Percentiles rank a stretch among this genome's conserved stretches.
Evolutionary conservation across 2,797 vertebrate genomes (phyloP).

Genomic region (Geotrypetes seraphini): DNA sequence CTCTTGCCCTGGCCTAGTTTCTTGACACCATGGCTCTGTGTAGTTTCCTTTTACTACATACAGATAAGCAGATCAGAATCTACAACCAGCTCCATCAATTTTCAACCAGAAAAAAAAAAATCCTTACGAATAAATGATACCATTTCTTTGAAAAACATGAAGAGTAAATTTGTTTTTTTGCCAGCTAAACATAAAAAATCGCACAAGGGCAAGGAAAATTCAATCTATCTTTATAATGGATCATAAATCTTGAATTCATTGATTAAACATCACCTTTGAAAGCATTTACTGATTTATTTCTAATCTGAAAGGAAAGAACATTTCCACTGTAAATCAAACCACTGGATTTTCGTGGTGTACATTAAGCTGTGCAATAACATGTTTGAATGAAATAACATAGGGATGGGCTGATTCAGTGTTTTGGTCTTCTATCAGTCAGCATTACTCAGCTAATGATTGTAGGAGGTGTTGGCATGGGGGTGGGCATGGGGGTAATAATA

Average conservation of each 20-base stretch:
- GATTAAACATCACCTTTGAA: conserved; percentile 51
- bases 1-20: no score
- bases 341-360: conserved; percentile 45
- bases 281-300: conserved; percentile 50
- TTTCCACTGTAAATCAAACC: conserved; percentile 44
- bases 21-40: no score
- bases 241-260: conserved; percentile 54
- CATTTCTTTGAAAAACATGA: conserved; percentile 26
- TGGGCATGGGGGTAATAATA: neutral
- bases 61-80: conserved; percentile 27
- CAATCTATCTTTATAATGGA: conserved; percentile 54
- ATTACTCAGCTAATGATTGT: conserved; percentile 18
- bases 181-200: conserved; percentile 34
- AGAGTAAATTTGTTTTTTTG: conserved; percentile 35
- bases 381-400: conserved; percentile 26
- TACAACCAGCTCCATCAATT: conserved; percentile 9
- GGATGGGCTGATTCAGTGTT: conserved; percentile 3
- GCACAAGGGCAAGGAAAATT: conserved; percentile 42
- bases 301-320: conserved; percentile 42
- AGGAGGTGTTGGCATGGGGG: neutral
- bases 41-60: no score
- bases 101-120: conserved; percentile 15
- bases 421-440: conserved; percentile 4
- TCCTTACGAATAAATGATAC: conserved; percentile 46
- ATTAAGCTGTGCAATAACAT: conserved; percentile 33